Percentiles rank a stretch among this genome's conserved stretches.
Conservation (phyloP, 2,888 invertebrate genomes). For the Laothoe populi region DNA sequence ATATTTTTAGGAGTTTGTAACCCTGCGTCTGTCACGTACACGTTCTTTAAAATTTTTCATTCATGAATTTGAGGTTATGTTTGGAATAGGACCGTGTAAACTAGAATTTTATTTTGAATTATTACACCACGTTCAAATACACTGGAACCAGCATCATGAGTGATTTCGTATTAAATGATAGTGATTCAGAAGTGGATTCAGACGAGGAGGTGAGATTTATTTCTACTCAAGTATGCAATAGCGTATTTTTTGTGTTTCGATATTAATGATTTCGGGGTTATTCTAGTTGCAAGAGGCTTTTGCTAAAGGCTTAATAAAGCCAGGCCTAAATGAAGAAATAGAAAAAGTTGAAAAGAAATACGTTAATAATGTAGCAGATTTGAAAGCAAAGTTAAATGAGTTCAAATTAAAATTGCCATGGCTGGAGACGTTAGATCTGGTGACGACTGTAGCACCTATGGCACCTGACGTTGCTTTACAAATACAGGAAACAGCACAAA, state of each 20-base stretch:
- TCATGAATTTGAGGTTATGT: too few relatives aligned
- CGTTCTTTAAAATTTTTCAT: too few relatives aligned
- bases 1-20: too few relatives aligned
- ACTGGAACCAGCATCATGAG: conserved; percentile 53
- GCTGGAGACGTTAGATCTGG: conserved; percentile 93
- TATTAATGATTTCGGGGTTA: conserved; percentile 36
- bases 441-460: conserved; percentile 90
- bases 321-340: conserved; percentile 91
- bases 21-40: too few relatives aligned
- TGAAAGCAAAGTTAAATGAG: conserved; percentile 89
- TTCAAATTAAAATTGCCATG: conserved; percentile 91
- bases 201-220: conserved; percentile 80
- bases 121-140: too few relatives aligned
- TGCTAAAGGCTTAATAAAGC: conserved; percentile 92
- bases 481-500: conserved; percentile 90
- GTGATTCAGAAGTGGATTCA: conserved; percentile 82
- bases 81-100: too few relatives aligned
- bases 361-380: conserved; percentile 89
- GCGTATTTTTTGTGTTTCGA: background rate
- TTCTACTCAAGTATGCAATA: background rate
- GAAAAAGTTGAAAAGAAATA: conserved; percentile 82
- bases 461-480: conserved; percentile 93
- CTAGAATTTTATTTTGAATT: too few relatives aligned
- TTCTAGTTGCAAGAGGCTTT: conserved; percentile 95
- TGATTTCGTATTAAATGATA: conserved; percentile 76